Base-by-base conservation (phyloP, 2,888 invertebrate species). In the Nudaria mundana region DNA sequence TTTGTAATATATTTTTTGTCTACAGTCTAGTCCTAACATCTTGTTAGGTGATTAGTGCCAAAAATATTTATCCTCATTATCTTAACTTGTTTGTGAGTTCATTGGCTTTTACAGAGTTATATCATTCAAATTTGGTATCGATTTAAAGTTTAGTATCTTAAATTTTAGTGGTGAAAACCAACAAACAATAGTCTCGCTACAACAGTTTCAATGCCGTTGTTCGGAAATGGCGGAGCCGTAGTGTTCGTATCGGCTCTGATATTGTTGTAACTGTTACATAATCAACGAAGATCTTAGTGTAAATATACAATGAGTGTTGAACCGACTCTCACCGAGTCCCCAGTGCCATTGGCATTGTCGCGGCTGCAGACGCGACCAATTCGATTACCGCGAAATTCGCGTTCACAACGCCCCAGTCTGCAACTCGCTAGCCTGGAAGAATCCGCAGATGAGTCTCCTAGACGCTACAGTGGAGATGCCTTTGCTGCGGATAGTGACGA, bases 361-460 rank as follows among this genome's bases (percentile, higher is more conserved):
- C 71, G 87, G 48, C 70, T 80, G 44, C 87, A 80, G 56, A 75
- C 69, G 37, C 72, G 79, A 45, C 70, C 77, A 13, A 73, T 68
- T 63, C 88, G 74, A 15, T 48, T 56, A 37, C 66, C 74, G 46
- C 77, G 74, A 54, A 87, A 68, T 31, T 48, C 76, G 61, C 82
- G 85, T 53, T 48, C 71, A 35, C 86, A 81, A 49, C 76, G 88
- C 38, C 83, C 86, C 32, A 87, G 86, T 57, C 67, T 88, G 52
- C 84, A 79, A 48, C 81, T 88, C 30, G 85, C 86, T 43, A 87
- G 87, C 67, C 59, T 88, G 44, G 85, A 86, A 60, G 87, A 88
- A 59, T 63, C 87, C 16, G 75, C 71, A 30, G 87, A 87, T 49
- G 88, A 87, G 63, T 72, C 76, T 6, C 81, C 85, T 26, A 75